phyloP scores from a whole-genome alignment of 2,797 vertebrate species.

The Cyclopterus lumpus region DNA sequence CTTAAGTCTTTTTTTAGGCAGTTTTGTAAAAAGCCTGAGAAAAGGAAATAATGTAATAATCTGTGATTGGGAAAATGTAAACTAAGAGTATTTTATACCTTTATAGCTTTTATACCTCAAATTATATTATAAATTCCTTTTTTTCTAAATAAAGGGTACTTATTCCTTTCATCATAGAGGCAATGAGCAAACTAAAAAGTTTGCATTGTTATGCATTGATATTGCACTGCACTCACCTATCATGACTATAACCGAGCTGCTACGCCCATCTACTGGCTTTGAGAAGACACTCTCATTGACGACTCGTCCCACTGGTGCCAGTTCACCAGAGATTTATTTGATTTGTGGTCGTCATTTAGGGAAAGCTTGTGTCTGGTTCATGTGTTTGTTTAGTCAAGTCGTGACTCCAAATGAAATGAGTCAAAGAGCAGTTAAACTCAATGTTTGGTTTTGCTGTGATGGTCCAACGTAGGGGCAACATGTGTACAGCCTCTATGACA shows the following conservation, averaged over 20 bases:
- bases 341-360: not conserved
- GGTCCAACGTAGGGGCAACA: not conserved
- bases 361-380: not conserved
- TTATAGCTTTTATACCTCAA: not conserved
- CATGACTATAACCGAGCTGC: not conserved
- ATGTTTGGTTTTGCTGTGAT: not conserved
- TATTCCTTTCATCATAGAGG: not conserved
- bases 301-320: not conserved
- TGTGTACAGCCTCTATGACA: not conserved
- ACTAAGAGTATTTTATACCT: no score
- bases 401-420: not conserved
- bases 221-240: not conserved
- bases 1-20: slow-evolving; percentile 22
- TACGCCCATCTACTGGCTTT: not conserved
- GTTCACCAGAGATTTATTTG: not conserved
- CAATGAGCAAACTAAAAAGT: not conserved
- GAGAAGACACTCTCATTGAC: not conserved
- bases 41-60: not conserved
- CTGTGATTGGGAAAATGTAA: not conserved
- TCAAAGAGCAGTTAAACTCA: not conserved
- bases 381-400: not conserved
- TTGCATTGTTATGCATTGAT: not conserved
- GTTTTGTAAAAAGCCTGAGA: slow-evolving; percentile 27
- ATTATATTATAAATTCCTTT: not conserved
- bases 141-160: not conserved